Percentiles rank a stretch among this genome's conserved stretches.
Evolutionary conservation across 2,797 vertebrate genomes (phyloP).

Genomic region (Crocodylus rhombifer): DNA sequence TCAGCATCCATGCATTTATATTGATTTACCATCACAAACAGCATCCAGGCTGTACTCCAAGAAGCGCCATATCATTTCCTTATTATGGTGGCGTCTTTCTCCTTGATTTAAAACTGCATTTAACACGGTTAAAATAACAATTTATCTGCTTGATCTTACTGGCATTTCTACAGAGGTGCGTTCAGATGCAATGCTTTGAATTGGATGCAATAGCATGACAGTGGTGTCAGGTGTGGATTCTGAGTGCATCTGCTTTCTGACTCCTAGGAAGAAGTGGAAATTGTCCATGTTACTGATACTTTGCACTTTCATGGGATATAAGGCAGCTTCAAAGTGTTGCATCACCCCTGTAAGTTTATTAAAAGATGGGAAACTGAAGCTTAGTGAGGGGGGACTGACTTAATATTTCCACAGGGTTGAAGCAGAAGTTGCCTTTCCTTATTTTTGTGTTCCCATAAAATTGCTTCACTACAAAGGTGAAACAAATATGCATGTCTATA

Average conservation of each 20-base stretch:
- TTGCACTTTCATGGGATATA: not conserved
- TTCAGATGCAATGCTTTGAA: not conserved
- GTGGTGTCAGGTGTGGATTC: rapidly evolving
- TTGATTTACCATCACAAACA: constrained; percentile 1
- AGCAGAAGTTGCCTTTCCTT: too few relatives aligned
- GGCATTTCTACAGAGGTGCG: not conserved
- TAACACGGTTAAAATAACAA: not conserved
- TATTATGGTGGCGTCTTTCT: not conserved
- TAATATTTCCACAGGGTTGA: not conserved
- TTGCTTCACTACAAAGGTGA: too few relatives aligned
- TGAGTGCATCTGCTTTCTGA: not conserved
- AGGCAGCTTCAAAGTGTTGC: not conserved
- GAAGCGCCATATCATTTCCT: not conserved
- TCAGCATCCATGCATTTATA: not conserved
- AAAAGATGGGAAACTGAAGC: not conserved
- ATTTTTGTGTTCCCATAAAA: too few relatives aligned
- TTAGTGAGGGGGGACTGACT: not conserved
- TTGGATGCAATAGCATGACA: rapidly evolving
- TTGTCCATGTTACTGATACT: not conserved
- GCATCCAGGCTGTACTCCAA: not conserved
- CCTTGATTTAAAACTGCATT: not conserved
- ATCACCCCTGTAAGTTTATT: not conserved
- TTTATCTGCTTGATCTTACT: not conserved
- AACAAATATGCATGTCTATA: too few relatives aligned
- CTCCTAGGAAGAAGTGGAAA: not conserved